Base-by-base conservation (phyloP, 2,888 invertebrate species). In the Nowickia ferox region DNA sequence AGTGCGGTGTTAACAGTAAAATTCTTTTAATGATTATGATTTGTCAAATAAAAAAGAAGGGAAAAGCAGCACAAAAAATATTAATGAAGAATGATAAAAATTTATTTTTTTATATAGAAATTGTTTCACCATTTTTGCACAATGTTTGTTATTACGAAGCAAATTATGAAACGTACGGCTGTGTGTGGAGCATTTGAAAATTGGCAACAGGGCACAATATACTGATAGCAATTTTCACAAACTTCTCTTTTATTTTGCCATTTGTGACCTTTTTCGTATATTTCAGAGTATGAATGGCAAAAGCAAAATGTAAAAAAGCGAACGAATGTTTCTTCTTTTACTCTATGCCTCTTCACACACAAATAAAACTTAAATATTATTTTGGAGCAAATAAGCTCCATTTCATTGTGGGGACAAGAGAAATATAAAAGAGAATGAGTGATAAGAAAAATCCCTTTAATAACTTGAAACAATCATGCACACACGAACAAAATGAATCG, bases 231-330 rank as follows among this genome's bases (percentile, higher is more conserved):
- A 59, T 72, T 79, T 79, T 76, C 79, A 76, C 71, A 81, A 81
- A 72, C 63, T 74, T 74, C 84, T 84, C 79, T 84, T 79, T 46
- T 63, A 17, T 22, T 46, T 61, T 79, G 79, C 55, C 75, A 57
- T 75, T 75, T 84, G 71, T 76, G 84, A 84, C 84, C 84, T 80
- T 84, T 84, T 84, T 75, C 22, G 63, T 78, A 8, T 77, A 11
- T 69, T 46, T 55, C 30, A 78, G 30, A 80, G 75, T 71, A 75
- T 17, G 63, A 75, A 79, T 48, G 57, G 48, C n/a, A 69, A 82
- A 75, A 53, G 10, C n/a, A 69, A 46, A 57, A 66, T 61, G 38
- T 30, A 30, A 44, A 44, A 38, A 55, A 75, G 68, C 68, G 42
- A 77, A 77, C 63, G 40, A 81, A 81, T 78, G 81, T 81, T 81